phyloP scores from a whole-genome alignment of 2,888 invertebrate species.

The Biston betularia region DNA sequence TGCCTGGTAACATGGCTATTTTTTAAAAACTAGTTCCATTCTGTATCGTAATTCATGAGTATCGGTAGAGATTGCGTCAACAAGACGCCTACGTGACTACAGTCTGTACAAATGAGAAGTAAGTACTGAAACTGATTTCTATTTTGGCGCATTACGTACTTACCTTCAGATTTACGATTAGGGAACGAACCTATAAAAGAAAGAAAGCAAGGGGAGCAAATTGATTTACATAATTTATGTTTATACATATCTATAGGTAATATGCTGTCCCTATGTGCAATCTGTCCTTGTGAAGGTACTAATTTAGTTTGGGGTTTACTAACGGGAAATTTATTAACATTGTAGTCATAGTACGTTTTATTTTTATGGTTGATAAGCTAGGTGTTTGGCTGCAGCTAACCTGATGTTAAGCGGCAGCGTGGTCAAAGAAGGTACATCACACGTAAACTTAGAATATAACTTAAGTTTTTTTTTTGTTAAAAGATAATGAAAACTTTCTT shows the following conservation, averaged over 20 bases:
- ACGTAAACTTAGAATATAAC: no score
- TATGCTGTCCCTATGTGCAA: no score
- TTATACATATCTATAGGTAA: neutral
- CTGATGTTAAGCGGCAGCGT: no score
- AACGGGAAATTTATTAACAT: no score
- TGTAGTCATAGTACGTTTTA: no score
- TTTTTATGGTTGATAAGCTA: no score
- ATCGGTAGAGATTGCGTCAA: conserved; percentile 2
- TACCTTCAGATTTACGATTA: conserved; percentile 25
- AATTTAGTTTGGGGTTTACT: no score
- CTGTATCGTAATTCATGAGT: neutral
- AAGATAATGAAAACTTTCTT: no score
- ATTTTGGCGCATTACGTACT: conserved; percentile 21
- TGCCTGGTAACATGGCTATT: neutral
- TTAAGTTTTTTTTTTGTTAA: no score
- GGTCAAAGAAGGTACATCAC: no score
- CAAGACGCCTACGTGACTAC: conserved; percentile 16
- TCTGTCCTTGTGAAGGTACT: no score
- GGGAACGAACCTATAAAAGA: conserved; percentile 20
- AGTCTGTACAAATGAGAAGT: conserved; percentile 6
- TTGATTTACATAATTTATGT: conserved; percentile 18
- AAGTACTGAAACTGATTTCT: conserved; percentile 18
- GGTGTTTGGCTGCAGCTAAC: no score
- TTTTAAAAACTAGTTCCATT: conserved; percentile 7
- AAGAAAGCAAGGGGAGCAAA: conserved; percentile 11